Conservation (phyloP, 2,888 invertebrate species). For the Vesta saturnalis region DNA sequence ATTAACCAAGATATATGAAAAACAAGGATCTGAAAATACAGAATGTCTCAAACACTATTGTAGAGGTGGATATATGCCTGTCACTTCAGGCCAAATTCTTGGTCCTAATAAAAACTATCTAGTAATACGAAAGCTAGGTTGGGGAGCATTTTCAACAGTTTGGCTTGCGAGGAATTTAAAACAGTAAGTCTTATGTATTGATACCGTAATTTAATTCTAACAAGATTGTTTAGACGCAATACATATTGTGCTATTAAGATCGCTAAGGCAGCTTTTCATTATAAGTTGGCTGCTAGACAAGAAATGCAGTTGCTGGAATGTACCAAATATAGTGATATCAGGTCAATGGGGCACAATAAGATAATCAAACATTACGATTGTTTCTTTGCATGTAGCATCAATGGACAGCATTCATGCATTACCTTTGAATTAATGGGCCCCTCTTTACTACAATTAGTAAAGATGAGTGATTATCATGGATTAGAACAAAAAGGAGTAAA, state of each 20-base stretch:
- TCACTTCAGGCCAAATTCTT: slow-evolving; percentile 77
- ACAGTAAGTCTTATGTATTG: slow-evolving; percentile 81
- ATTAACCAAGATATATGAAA: no score
- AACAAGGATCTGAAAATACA: slow-evolving; percentile 18
- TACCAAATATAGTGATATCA: slow-evolving; percentile 69
- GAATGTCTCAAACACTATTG: slow-evolving; percentile 80
- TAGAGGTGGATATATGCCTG: slow-evolving; percentile 81
- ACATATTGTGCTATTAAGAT: slow-evolving; percentile 78
- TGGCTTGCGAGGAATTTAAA: no score
- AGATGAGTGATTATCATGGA: slow-evolving; percentile 82
- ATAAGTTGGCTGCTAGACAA: slow-evolving; percentile 85
- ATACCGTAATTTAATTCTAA: no score
- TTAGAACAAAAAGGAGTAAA: slow-evolving; percentile 78
- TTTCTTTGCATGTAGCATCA: slow-evolving; percentile 81
- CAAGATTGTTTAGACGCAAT: not conserved
- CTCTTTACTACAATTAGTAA: slow-evolving; percentile 83
- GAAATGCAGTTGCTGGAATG: slow-evolving; percentile 78
- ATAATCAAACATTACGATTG: slow-evolving; percentile 83
- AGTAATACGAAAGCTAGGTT: slow-evolving; percentile 82
- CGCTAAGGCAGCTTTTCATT: slow-evolving; percentile 83
- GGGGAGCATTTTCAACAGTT: slow-evolving; percentile 91
- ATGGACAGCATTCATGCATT: slow-evolving; percentile 83
- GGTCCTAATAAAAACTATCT: slow-evolving; percentile 67
- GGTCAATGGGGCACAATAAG: slow-evolving; percentile 72
- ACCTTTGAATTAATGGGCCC: slow-evolving; percentile 85